Conservation (phyloP, 2,113 vertebrate species). For the Natator depressus region DNA sequence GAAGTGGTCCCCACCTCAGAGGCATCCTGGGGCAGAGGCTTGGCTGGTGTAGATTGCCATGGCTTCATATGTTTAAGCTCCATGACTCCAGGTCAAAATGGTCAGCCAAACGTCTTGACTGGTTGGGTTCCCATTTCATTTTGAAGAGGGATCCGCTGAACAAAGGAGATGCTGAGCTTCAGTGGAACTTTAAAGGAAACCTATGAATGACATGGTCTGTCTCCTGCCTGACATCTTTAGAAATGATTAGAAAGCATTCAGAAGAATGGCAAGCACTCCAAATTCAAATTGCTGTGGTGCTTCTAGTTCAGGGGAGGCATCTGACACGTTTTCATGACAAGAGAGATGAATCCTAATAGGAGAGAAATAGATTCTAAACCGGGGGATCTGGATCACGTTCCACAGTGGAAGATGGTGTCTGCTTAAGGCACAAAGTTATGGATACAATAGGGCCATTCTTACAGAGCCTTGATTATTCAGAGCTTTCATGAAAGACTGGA, state of each 20-base stretch:
- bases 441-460: background rate
- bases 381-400: background rate
- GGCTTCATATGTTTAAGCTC: background rate
- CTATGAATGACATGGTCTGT: background rate
- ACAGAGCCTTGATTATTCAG: background rate
- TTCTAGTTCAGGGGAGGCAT: background rate
- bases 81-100: background rate
- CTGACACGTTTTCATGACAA: background rate
- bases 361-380: background rate
- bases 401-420: fast-evolving
- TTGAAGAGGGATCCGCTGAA: background rate
- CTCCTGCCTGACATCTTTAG: background rate
- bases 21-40: background rate
- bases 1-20: background rate
- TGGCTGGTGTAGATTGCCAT: background rate
- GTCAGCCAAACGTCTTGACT: background rate
- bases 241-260: background rate
- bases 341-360: background rate
- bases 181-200: background rate
- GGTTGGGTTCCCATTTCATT: too few species aligned
- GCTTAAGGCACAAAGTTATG: background rate
- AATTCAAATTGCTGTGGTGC: background rate
- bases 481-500: background rate
- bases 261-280: background rate
- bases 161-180: background rate